phyloP scores from a whole-genome alignment of 2,797 vertebrate genomes.

The Coregonus sp. region DNA sequence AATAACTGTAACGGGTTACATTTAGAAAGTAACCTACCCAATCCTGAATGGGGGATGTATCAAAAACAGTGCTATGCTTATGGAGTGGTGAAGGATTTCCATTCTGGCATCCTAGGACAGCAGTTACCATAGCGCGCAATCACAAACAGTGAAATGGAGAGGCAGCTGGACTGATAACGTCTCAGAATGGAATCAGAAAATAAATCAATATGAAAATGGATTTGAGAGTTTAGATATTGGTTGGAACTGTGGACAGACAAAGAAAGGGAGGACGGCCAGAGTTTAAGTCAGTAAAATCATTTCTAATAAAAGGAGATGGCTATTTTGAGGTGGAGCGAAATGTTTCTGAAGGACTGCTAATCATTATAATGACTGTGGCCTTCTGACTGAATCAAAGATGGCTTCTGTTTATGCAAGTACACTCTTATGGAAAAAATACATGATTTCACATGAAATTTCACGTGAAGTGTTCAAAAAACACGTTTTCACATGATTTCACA shows the following conservation, averaged over 20 bases:
- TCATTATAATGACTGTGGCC: too few relatives aligned
- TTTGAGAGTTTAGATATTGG: constrained; percentile 25
- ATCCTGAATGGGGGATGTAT: constrained; percentile 26
- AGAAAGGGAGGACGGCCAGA: constrained; percentile 15
- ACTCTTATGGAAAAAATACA: neutral
- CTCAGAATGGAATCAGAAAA: constrained; percentile 23
- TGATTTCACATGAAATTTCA: neutral
- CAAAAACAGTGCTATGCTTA: constrained; percentile 42
- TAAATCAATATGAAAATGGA: constrained; percentile 5
- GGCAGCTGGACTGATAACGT: constrained; percentile 63
- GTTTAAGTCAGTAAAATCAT: neutral
- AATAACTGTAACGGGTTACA: too few relatives aligned
- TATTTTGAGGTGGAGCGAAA: neutral
- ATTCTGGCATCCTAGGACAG: constrained; percentile 56
- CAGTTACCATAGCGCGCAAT: constrained; percentile 69
- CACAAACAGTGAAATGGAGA: constrained; percentile 48
- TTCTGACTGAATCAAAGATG: neutral
- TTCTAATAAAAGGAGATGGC: neutral
- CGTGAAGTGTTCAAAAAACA: too few relatives aligned
- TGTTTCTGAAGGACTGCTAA: neutral
- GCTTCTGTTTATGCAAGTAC: neutral
- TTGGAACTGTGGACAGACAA: constrained; percentile 37
- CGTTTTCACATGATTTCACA: too few relatives aligned
- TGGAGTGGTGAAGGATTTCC: constrained; percentile 41
- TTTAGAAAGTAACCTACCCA: too few relatives aligned